These are phyloP conservation scores for Cyrtodaria siliqua DNA, from an alignment of 2,888 invertebrate species.

Conservation along the genomic window DNA sequence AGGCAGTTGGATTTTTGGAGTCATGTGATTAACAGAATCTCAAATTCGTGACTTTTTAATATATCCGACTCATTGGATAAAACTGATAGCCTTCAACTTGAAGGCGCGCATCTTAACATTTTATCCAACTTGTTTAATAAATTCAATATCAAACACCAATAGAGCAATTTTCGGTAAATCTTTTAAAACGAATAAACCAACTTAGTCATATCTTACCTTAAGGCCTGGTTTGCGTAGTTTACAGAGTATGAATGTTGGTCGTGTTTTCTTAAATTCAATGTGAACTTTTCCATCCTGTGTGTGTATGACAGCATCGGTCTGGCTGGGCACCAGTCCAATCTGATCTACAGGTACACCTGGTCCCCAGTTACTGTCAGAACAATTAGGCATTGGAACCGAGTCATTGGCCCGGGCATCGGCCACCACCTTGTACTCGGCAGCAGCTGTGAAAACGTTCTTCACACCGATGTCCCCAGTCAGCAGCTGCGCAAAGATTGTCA, in stretches of 20 bases:
- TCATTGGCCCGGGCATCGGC: conserved; percentile 82
- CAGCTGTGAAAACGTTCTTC: conserved; percentile 85
- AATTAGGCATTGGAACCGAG: conserved; percentile 82
- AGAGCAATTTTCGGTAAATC: no score
- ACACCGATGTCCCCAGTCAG: conserved; percentile 83
- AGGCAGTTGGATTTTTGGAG: no score
- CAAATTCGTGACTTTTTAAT: no score
- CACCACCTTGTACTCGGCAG: conserved; percentile 85
- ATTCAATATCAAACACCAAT: no score
- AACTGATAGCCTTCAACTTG: no score
- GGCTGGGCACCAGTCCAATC: conserved; percentile 83
- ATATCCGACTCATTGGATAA: no score
- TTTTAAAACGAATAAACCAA: no score
- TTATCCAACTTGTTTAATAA: no score
- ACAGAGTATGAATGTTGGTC: conserved; percentile 88
- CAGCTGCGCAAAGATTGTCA: conserved; percentile 85
- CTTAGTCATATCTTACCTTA: conserved; percentile 58
- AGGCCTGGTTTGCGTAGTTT: conserved; percentile 84
- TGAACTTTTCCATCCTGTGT: conserved; percentile 79
- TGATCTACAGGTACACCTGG: conserved; percentile 84
- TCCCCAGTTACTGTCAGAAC: conserved; percentile 86
- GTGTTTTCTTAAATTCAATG: conserved; percentile 91
- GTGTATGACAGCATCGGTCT: conserved; percentile 76
- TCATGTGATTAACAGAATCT: no score
- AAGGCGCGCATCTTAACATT: no score